Percentiles rank a stretch among this genome's conserved stretches.
phyloP scores from a whole-genome alignment of 1,140 invertebrate genomes.

The Campoletis sonorensis region DNA sequence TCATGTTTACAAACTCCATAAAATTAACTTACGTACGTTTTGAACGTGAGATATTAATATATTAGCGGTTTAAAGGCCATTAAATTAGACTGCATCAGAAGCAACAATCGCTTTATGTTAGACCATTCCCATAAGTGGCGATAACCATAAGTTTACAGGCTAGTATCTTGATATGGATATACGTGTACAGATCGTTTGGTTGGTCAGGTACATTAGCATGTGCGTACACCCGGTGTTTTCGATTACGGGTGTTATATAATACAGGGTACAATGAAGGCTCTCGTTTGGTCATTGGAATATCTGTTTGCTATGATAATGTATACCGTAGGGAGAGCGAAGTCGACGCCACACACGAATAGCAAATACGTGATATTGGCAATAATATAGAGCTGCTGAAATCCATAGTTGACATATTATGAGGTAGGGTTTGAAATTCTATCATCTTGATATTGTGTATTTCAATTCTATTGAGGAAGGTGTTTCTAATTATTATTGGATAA shows the following conservation, averaged over 20 bases:
- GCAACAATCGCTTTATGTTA: not conserved
- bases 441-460: no score
- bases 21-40: no score
- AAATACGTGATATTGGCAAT: conserved; percentile 34
- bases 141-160: conserved; percentile 31
- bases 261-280: conserved; percentile 1
- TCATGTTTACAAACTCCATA: no score
- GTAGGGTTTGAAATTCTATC: not conserved
- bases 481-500: no score
- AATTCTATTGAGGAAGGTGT: not conserved
- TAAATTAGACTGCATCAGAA: not conserved
- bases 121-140: conserved; percentile 10
- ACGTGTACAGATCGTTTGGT: conserved; percentile 2
- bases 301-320: not conserved
- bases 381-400: conserved; percentile 3
- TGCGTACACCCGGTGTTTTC: conserved; percentile 26
- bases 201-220: not conserved
- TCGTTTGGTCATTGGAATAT: not conserved
- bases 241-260: conserved; percentile 26
- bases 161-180: not conserved
- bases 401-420: not conserved
- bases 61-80: no score
- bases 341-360: conserved; percentile 32
- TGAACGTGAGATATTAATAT: no score
- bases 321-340: conserved; percentile 22